These are phyloP conservation scores for Ceratosolen fusciceps DNA, from an alignment of 1,140 invertebrate species.

Conservation along the genomic window DNA sequence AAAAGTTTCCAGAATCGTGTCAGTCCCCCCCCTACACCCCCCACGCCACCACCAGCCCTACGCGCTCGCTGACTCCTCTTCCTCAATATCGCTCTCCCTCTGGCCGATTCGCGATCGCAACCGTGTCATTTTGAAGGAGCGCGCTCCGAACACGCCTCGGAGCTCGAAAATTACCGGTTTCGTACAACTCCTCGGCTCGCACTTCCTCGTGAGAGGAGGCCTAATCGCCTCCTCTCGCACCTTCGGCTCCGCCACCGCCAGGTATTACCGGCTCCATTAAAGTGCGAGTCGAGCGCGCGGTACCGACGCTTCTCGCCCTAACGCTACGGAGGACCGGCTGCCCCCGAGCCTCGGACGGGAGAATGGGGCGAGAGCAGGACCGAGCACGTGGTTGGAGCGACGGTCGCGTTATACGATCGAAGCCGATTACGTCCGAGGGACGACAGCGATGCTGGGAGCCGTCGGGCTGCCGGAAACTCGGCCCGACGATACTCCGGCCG, in stretches of 20 bases:
- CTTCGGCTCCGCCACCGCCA: neutral
- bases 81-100: slow-evolving; percentile 6
- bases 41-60: neutral
- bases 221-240: slow-evolving; percentile 39
- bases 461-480: no score
- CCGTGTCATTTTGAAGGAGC: slow-evolving; percentile 35
- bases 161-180: slow-evolving; percentile 40
- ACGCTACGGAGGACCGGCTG: neutral
- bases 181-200: slow-evolving; percentile 7
- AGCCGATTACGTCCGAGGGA: slow-evolving; percentile 2
- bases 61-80: neutral
- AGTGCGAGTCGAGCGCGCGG: neutral
- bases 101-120: slow-evolving; percentile 9
- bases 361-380: neutral
- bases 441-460: no score
- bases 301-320: slow-evolving; percentile 12
- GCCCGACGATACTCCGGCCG: no score
- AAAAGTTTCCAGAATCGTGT: slow-evolving; percentile 46
- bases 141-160: slow-evolving; percentile 6
- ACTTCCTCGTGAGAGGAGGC: slow-evolving; percentile 22
- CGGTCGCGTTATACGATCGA: neutral
- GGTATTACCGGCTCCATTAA: slow-evolving; percentile 37
- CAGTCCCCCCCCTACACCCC: neutral
- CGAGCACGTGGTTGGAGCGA: no score
- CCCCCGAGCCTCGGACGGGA: neutral